Evolutionary conservation across 1,140 invertebrate genomes (phyloP).

Genomic region (Megalonaias nervosa): DNA sequence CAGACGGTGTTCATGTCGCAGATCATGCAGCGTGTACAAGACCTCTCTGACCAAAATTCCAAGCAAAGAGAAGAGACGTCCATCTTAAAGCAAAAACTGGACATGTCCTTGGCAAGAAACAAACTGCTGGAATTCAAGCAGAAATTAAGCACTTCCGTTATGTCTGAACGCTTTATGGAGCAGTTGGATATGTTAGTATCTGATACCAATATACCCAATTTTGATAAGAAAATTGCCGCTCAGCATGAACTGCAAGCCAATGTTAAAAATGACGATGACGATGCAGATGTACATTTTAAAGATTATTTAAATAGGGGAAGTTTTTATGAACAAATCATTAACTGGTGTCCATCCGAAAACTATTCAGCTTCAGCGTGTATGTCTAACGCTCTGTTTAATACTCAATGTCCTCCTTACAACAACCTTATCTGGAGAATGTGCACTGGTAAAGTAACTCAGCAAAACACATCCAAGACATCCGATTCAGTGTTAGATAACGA

Average conservation of each 20-base stretch:
- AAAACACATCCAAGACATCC: background rate
- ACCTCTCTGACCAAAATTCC: conserved; percentile 51
- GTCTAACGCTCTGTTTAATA: conserved; percentile 1
- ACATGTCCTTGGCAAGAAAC: background rate
- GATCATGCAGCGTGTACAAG: conserved; percentile 54
- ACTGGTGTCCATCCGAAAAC: conserved; percentile 15
- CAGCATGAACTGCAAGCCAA: background rate
- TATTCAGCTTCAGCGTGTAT: conserved; percentile 16
- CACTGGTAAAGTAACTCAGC: background rate
- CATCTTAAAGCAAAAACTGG: conserved; percentile 33
- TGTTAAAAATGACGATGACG: background rate
- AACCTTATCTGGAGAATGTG: conserved; percentile 13
- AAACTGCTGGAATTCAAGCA: background rate
- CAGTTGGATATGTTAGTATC: conserved; percentile 12
- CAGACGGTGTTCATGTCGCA: conserved; percentile 56
- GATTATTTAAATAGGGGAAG: background rate
- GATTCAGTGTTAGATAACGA: background rate
- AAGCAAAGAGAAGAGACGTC: conserved; percentile 45
- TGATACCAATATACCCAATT: background rate
- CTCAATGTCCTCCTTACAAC: conserved; percentile 15
- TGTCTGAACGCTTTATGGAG: conserved; percentile 13
- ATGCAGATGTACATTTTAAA: background rate
- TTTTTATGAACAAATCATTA: background rate
- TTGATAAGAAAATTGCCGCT: background rate
- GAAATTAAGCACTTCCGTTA: background rate